Base-by-base conservation (phyloP, 2,888 invertebrate species). In the Drosophila gaucha region DNA sequence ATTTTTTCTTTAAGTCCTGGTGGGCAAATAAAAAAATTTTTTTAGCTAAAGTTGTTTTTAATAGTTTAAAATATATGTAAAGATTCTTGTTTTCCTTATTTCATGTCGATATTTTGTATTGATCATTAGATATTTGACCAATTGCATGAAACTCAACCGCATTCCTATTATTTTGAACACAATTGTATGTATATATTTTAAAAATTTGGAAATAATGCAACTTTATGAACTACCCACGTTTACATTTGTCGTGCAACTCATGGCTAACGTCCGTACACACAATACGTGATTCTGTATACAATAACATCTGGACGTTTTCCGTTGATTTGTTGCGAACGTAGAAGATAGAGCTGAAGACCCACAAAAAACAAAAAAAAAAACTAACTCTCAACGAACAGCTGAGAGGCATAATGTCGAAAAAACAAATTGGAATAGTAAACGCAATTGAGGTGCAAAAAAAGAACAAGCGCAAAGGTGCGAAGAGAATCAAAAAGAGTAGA, bases 201-300 rank as follows among this genome's bases (percentile, higher is more conserved):
- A n/a, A n/a, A n/a, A n/a, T 26, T 26, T 26, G 5, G 26, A 26
- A 28, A 28, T n/a, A 28, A n/a, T 18, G 6, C 9, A 31, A 39
- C 14, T 39, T 10, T 5, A 14, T 3, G 16, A 50, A 14, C 44
- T 12, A 24, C 55, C 72, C 72, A 66, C 59, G 75, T 46, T 26
- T 24, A 33, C n/a, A n/a, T n/a, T n/a, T n/a, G n/a, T n/a, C n/a
- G n/a, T n/a, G n/a, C n/a, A n/a, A n/a, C n/a, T n/a, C n/a, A n/a
- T n/a, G n/a, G 9, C 65, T 54, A 60, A 28, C 38, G 50, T 56
- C 58, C 33, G 47, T 38, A 31, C 39, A 51, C 49, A 43, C 43
- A 59, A 59, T 72, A 76, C 60, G 73, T 73, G 77, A 66, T 57
- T 76, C 54, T 65, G 35, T 43, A 30, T 54, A 52, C 56, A 56